Base-by-base conservation (phyloP, 2,888 invertebrate species). In the Stomorhina lunata region DNA sequence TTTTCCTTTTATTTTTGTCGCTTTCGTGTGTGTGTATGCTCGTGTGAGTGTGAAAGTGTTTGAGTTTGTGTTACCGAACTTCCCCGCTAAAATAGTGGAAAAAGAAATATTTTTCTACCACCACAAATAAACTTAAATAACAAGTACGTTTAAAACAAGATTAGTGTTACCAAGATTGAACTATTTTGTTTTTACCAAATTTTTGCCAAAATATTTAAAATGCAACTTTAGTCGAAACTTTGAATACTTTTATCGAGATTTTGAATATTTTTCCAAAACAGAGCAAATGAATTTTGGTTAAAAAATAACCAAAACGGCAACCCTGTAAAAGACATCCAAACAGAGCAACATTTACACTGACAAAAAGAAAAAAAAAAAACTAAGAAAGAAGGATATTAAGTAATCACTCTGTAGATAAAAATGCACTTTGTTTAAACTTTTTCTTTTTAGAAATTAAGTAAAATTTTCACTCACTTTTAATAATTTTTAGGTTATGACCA, bases 321-420 rank as follows among this genome's bases (percentile, higher is more conserved):
- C n/a, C n/a, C n/a, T n/a, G n/a, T n/a, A n/a, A n/a, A n/a, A n/a
- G n/a, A 34, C 25, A 53, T 27, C 10, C n/a, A 32, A 7, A 45
- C 2, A 10, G 4, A 57, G 4, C n/a, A 20, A 25, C 7, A 43
- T 20, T 48, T 43, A 68, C 50, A 37, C 9, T 40, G 27, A 29
- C 20, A 43, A 65, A 69, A 50, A 53, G 10, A 72, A 81, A 71
- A 69, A n/a, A 53, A n/a, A 71, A 79, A 84, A n/a, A n/a, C n/a
- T n/a, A n/a, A n/a, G n/a, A n/a, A n/a, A n/a, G n/a, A 81, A 83
- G 83, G 81, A 85, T 85, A 85, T 86, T 86, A 85, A 85, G 84
- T 86, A 86, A 86, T 86, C 86, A 85, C 76, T 69, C 3, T 45
- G 15, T 27, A n/a, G 20, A 20, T 27, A 40, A 29, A 80, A 65